phyloP scores from a whole-genome alignment of 2,888 invertebrate genomes.

The Galeopsomyia nigrocyanea region DNA sequence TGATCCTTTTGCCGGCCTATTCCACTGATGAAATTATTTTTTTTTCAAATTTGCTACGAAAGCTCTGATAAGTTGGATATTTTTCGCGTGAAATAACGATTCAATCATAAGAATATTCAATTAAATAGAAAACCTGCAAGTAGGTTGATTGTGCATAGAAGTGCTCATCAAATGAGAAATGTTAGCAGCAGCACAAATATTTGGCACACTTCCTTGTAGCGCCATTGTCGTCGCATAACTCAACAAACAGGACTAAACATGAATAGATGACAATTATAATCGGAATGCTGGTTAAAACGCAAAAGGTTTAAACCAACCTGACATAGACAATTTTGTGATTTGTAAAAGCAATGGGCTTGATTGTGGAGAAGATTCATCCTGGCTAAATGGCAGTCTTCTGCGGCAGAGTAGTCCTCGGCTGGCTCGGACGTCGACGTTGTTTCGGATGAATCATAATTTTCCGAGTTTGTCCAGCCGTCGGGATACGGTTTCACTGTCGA shows the following conservation, averaged over 20 bases:
- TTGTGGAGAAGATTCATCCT: constrained; percentile 43
- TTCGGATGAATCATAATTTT: constrained; percentile 63
- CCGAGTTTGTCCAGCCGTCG: constrained; percentile 62
- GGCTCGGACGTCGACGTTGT: constrained; percentile 61
- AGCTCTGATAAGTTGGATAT: constrained; percentile 3
- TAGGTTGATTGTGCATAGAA: constrained; percentile 38
- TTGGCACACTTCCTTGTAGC: constrained; percentile 61
- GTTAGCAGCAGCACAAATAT: constrained; percentile 55
- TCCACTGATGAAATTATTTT: constrained; percentile 16
- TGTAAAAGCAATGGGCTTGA: constrained; percentile 51
- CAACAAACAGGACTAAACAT: constrained; percentile 58
- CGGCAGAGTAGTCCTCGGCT: constrained; percentile 53
- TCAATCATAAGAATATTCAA: not conserved
- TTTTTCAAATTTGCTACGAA: constrained; percentile 9
- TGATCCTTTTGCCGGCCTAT: constrained; percentile 3
- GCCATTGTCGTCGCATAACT: constrained; percentile 59
- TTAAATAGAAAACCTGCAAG: constrained; percentile 47
- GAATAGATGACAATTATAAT: constrained; percentile 5
- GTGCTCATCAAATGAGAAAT: constrained; percentile 47
- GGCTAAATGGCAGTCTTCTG: constrained; percentile 51
- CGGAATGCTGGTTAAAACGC: constrained; percentile 12
- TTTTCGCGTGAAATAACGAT: not conserved
- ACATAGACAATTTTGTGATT: constrained; percentile 62
- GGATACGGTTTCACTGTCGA: constrained; percentile 63
- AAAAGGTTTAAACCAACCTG: constrained; percentile 55